These are phyloP conservation scores for Archaeoteleia sp. DNA, from an alignment of 2,888 invertebrate genomes.

Conservation along the genomic window DNA sequence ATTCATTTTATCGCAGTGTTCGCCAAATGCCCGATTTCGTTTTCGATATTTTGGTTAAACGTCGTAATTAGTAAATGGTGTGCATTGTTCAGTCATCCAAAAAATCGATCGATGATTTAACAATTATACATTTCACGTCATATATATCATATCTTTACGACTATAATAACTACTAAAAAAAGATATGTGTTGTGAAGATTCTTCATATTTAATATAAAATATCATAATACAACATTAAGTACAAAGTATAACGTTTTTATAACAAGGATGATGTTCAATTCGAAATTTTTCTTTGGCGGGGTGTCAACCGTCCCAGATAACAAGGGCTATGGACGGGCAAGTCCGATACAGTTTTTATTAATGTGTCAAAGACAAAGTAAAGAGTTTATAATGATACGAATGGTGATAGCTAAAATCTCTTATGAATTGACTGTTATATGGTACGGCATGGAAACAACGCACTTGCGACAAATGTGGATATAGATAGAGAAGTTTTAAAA, in stretches of 20 bases:
- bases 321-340: slow-evolving; percentile 65
- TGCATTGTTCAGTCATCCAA: no score
- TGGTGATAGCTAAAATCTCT: slow-evolving; percentile 59
- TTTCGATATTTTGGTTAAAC: no score
- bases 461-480: slow-evolving; percentile 1
- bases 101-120: no score
- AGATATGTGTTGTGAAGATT: not conserved
- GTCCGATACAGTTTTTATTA: slow-evolving; percentile 56
- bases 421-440: slow-evolving; percentile 57
- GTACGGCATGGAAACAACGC: slow-evolving; percentile 24
- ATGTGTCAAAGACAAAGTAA: slow-evolving; percentile 56
- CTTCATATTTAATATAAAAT: no score
- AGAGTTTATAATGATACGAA: slow-evolving; percentile 62
- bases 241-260: slow-evolving; percentile 22
- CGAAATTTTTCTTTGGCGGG: slow-evolving; percentile 20
- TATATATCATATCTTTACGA: not conserved
- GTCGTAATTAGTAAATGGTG: no score
- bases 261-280: slow-evolving; percentile 34
- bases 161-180: not conserved
- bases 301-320: slow-evolving; percentile 57
- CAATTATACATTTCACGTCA: no score
- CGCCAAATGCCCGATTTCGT: no score
- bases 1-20: no score
- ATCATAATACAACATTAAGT: slow-evolving; percentile 20
- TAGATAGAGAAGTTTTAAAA: not conserved